Evolutionary conservation across 2,888 invertebrate genomes (phyloP).

Genomic region (Limnephilus marmoratus): DNA sequence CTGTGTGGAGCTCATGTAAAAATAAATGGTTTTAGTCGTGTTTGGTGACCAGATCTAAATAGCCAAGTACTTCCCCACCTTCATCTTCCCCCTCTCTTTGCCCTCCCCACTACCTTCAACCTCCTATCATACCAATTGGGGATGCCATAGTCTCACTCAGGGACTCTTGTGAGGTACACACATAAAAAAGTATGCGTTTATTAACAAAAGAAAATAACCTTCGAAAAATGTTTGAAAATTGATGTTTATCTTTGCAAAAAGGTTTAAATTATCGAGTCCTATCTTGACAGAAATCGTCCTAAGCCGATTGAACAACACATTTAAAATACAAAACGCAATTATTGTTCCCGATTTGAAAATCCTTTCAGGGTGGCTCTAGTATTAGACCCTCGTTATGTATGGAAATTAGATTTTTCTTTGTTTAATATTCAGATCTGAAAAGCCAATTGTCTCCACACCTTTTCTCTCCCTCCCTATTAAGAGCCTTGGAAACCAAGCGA

Average conservation of each 20-base stretch:
- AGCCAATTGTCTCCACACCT: neutral
- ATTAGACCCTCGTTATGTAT: neutral
- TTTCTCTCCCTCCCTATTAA: neutral
- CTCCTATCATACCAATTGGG: too few species aligned
- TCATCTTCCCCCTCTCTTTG: too few species aligned
- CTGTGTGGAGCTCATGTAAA: too few species aligned
- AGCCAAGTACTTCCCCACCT: too few species aligned
- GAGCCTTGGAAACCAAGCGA: neutral
- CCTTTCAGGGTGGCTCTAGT: neutral
- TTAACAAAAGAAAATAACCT: too few species aligned
- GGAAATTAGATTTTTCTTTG: slow-evolving; percentile 2
- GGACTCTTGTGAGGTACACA: too few species aligned
- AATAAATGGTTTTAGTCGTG: too few species aligned
- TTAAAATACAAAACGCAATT: neutral
- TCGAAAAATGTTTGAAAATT: too few species aligned
- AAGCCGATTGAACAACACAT: neutral
- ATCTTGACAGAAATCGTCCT: neutral
- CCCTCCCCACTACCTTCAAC: too few species aligned
- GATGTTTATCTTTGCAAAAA: neutral
- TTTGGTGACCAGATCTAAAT: too few species aligned
- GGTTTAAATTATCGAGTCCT: neutral
- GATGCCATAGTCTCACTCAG: too few species aligned
- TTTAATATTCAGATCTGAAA: neutral
- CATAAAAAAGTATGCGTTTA: too few species aligned
- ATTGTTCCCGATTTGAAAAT: neutral